Conservation (phyloP, 2,113 vertebrate genomes). For the Coryphaenoides rupestris region DNA sequence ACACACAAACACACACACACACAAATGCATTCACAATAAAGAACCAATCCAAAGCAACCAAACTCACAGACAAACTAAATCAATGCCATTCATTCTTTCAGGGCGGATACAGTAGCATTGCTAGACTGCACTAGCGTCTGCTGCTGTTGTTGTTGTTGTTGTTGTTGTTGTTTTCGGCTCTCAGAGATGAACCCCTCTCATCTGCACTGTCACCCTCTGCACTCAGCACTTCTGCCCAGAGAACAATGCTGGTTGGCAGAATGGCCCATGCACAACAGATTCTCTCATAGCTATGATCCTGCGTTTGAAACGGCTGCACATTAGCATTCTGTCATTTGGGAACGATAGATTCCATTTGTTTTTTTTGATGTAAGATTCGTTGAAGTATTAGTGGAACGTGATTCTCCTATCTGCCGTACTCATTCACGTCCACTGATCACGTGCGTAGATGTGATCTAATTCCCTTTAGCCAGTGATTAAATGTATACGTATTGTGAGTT, state of each 20-base stretch:
- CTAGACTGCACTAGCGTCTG: constrained; percentile 41
- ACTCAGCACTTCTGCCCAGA: constrained; percentile 48
- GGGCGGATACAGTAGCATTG: constrained; percentile 9
- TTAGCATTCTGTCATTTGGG: too few relatives aligned
- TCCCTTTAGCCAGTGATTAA: too few relatives aligned
- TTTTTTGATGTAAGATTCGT: too few relatives aligned
- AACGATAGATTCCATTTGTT: too few relatives aligned
- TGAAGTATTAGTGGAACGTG: too few relatives aligned
- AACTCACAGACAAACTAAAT: too few relatives aligned
- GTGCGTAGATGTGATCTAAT: too few relatives aligned
- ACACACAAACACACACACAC: neutral
- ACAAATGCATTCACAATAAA: neutral
- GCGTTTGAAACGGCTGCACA: too few relatives aligned
- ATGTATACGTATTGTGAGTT: neutral
- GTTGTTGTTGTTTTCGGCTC: constrained; percentile 21
- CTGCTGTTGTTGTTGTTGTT: constrained; percentile 18
- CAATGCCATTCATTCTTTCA: constrained; percentile 4
- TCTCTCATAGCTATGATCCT: constrained; percentile 22
- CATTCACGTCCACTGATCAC: too few relatives aligned
- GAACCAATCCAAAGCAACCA: neutral
- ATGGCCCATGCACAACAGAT: constrained; percentile 22
- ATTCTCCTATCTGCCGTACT: too few relatives aligned
- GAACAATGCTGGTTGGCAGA: constrained; percentile 20
- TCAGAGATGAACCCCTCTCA: constrained; percentile 50
- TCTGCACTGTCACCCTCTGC: constrained; percentile 27